Conservation (phyloP, 2,888 invertebrate genomes). For the Campaea margaritaria region DNA sequence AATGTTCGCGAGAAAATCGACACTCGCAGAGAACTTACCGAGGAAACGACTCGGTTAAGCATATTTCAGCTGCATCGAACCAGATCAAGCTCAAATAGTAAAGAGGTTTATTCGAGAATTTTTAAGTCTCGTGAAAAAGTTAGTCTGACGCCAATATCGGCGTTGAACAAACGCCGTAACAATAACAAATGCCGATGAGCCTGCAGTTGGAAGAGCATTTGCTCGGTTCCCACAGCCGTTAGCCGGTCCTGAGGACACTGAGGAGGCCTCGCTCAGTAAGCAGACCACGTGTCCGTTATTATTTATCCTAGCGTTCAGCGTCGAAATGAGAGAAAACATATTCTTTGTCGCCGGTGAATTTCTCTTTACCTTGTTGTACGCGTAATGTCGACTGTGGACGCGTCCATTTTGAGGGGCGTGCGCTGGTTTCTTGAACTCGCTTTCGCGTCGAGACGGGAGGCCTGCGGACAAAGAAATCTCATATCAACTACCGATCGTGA, state of each 20-base stretch:
- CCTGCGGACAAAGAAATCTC: conserved; percentile 62
- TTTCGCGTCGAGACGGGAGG: conserved; percentile 82
- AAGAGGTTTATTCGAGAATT: conserved; percentile 38
- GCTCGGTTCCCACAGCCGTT: conserved; percentile 45
- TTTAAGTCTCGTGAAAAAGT: conserved; percentile 49
- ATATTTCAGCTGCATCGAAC: conserved; percentile 43
- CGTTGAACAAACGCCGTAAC: conserved; percentile 45
- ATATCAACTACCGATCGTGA: conserved; percentile 22
- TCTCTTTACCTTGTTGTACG: conserved; percentile 72
- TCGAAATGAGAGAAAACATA: conserved; percentile 37
- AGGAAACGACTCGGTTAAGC: conserved; percentile 37
- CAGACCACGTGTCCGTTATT: conserved; percentile 54
- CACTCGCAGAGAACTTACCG: conserved; percentile 32
- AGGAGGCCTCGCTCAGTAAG: conserved; percentile 42
- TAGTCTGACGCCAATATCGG: conserved; percentile 47
- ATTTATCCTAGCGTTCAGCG: conserved; percentile 48
- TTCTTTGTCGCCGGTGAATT: conserved; percentile 32
- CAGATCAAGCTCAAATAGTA: conserved; percentile 19
- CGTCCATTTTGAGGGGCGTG: conserved; percentile 82
- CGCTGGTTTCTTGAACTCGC: conserved; percentile 87
- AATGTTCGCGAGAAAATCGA: conserved; percentile 36
- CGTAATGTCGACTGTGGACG: conserved; percentile 74
- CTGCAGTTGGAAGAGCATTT: conserved; percentile 44
- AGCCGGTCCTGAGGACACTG: conserved; percentile 30
- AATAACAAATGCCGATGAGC: conserved; percentile 52